These are phyloP conservation scores for Ochropacha duplaris DNA, from an alignment of 2,888 invertebrate genomes.

Conservation along the genomic window DNA sequence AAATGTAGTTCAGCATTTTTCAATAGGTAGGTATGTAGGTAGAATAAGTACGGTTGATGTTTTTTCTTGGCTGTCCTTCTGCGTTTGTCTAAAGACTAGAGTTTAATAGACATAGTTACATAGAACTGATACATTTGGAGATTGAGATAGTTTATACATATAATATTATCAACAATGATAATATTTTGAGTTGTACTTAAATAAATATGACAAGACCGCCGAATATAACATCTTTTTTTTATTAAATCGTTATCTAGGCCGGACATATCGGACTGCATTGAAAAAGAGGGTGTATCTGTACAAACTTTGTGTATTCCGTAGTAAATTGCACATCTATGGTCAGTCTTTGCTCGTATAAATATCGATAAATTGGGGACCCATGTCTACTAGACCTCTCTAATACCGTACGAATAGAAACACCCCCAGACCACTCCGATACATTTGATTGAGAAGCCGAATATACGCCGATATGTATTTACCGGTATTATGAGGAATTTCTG, in stretches of 20 bases:
- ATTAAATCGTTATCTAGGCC: not conserved
- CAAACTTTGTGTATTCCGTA: not conserved
- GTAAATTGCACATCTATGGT: not conserved
- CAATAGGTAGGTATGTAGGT: too few species aligned
- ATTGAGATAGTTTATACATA: too few species aligned
- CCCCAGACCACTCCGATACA: conserved; percentile 34
- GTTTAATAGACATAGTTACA: too few species aligned
- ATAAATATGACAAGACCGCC: not conserved
- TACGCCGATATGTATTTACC: conserved; percentile 31
- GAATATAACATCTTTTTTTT: too few species aligned
- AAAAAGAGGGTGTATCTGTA: not conserved
- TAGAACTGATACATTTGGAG: too few species aligned
- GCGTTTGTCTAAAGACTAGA: too few species aligned
- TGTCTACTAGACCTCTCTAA: conserved; percentile 41
- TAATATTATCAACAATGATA: too few species aligned
- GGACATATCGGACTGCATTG: not conserved
- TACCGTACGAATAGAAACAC: conserved; percentile 45
- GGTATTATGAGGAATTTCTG: conserved; percentile 13
- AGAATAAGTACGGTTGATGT: too few species aligned
- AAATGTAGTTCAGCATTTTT: conserved; percentile 11
- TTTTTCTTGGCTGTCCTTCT: too few species aligned
- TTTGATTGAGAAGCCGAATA: conserved; percentile 45
- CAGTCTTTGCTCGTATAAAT: conserved; percentile 43
- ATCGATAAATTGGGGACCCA: conserved; percentile 61
- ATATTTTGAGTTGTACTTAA: too few species aligned